Evolutionary conservation across 2,888 invertebrate species (phyloP), one percentile per base, ranked within the genome.

Genomic region (Lasioglossum villosulum): DNA sequence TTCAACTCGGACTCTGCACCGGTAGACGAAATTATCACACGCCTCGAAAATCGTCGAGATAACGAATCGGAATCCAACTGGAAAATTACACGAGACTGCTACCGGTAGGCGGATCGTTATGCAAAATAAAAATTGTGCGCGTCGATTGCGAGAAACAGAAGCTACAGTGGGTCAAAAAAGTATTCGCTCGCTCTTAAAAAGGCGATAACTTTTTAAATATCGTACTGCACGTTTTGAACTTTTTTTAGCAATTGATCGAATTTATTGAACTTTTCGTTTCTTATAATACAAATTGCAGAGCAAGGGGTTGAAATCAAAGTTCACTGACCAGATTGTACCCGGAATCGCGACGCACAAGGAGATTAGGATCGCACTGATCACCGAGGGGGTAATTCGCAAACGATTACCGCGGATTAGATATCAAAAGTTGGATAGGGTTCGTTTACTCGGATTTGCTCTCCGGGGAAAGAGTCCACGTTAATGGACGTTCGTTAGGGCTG

Each of bases 401-500:
- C 66, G 19, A 52, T 73, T 73, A 48, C 10, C 34, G 12, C n/a
- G 16, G 23, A 30, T 73, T 45, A 27, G 45, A 73, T 73, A 42
- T 59, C 37, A 10, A 59, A 16, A 27, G n/a, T 39, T 56, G 48
- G 39, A n/a, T 27, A 16, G 30, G n/a, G n/a, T 78, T 12, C 34
- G 77, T 77, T 66, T 37, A n/a, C 30, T 19, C 74, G 74, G 56
- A 59, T 68, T 70, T 82, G 37, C 42, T 70, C 68, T 14, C 5
- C 30, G 66, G 34, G 45, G 48, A 72, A 72, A 42, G 59, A 37
- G 37, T 48, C 48, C 45, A 30, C 63, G 66, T 73, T 73, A 74
- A 59, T 30, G 37, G 16, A 30, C 16, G 23, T 56, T 45, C 48
- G 63, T 45, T 37, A n/a, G 42, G 12, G 27, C 30, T 16, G 59